These are phyloP conservation scores for Apostichopus californicus DNA, from an alignment of 35 echinoderm and acorn worm genomes.

Conservation along the genomic window DNA sequence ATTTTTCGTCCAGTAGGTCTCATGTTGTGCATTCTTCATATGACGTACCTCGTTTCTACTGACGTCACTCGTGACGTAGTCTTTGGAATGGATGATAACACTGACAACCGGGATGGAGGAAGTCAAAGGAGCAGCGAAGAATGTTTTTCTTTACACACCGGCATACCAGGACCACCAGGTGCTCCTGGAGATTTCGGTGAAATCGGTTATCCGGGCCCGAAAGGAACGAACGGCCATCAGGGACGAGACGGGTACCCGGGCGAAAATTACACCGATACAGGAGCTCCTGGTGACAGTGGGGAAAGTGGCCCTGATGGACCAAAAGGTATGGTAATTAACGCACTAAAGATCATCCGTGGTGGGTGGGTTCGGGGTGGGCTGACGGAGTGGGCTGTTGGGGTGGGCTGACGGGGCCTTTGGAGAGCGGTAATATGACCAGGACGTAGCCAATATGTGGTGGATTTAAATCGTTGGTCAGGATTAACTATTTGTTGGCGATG, in stretches of 20 bases:
- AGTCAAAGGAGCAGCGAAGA: background rate
- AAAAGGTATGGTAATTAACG: background rate
- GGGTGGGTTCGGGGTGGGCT: too few relatives aligned
- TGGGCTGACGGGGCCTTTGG: too few relatives aligned
- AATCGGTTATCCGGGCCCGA: constrained; percentile 2
- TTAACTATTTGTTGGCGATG: too few relatives aligned
- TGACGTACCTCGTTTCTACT: background rate
- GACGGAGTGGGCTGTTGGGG: too few relatives aligned
- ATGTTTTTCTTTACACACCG: background rate
- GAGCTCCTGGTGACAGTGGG: background rate
- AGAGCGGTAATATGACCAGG: too few relatives aligned
- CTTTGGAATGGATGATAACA: background rate
- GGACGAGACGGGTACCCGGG: constrained; percentile 29
- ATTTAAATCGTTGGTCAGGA: too few relatives aligned
- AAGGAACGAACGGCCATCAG: background rate
- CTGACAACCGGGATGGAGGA: background rate
- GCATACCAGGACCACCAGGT: constrained; percentile 33
- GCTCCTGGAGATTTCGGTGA: constrained; percentile 8
- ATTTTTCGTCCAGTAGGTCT: background rate
- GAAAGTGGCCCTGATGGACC: background rate
- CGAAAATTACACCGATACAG: background rate
- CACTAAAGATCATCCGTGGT: background rate
- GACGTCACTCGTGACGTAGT: background rate
- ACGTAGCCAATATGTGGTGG: too few relatives aligned
- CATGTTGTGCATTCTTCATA: background rate